Conservation (phyloP, 1,140 invertebrate genomes). For the Anastrepha ludens region DNA sequence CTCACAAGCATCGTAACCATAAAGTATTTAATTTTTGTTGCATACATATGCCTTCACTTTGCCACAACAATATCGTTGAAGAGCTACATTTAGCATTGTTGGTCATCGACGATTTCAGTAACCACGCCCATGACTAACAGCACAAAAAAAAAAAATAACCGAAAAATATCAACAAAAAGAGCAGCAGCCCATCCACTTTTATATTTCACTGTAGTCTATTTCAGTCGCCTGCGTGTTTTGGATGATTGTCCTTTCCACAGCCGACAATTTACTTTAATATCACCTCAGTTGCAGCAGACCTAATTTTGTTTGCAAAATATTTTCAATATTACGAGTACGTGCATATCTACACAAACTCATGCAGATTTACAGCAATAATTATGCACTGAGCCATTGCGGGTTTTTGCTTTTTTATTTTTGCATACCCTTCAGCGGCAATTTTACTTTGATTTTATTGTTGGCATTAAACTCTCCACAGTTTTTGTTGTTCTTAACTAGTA, state of each 20-base stretch:
- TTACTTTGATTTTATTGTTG: conserved; percentile 4
- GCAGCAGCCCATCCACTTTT: neutral
- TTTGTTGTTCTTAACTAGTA: too few species aligned
- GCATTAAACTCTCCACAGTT: too few species aligned
- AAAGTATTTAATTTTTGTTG: neutral
- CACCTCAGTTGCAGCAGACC: conserved; percentile 25
- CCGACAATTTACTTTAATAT: conserved; percentile 55
- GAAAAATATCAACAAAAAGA: too few species aligned
- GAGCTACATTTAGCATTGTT: too few species aligned
- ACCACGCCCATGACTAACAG: too few species aligned
- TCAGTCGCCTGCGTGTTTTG: too few species aligned
- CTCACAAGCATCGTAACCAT: neutral
- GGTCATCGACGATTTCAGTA: too few species aligned
- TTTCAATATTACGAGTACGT: conserved; percentile 18
- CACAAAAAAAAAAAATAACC: too few species aligned
- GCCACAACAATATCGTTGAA: neutral
- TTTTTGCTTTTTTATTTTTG: neutral
- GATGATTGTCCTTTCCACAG: conserved; percentile 21
- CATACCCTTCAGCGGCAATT: neutral
- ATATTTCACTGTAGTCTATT: too few species aligned
- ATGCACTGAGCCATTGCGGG: neutral
- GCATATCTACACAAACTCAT: neutral
- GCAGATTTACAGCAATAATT: neutral
- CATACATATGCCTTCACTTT: too few species aligned
- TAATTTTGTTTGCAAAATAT: conserved; percentile 20